Conservation (phyloP, 2,113 vertebrate genomes). For the Mustela nigripes region DNA sequence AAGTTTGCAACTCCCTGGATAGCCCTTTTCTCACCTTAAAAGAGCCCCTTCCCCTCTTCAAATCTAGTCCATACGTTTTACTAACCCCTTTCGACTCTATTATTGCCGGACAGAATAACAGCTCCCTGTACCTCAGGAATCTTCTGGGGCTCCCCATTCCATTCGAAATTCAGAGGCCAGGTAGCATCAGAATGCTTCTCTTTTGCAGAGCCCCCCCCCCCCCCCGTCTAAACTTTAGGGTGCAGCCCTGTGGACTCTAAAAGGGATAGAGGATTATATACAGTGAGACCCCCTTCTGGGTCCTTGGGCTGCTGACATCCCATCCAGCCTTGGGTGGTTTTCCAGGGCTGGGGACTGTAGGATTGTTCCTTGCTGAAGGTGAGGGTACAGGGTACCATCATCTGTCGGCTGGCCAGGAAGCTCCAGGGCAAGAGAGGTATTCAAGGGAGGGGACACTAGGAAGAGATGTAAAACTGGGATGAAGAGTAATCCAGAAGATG, state of each 20-base stretch:
- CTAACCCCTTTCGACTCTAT: background rate
- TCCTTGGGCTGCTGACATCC: background rate
- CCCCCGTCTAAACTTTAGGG: background rate
- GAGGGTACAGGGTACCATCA: conserved; percentile 43
- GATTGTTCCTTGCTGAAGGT: background rate
- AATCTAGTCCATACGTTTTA: background rate
- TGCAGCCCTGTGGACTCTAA: background rate
- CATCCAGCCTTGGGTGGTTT: background rate
- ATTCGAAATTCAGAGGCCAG: background rate
- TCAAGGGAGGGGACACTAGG: background rate
- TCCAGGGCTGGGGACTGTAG: background rate
- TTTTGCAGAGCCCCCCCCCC: too few relatives aligned
- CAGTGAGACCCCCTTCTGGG: background rate
- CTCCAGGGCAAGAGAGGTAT: background rate
- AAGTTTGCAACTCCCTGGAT: conserved; percentile 69
- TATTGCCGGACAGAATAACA: background rate
- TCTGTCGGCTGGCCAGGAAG: conserved; percentile 38
- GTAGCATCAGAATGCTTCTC: background rate
- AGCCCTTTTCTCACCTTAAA: background rate
- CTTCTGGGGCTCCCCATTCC: background rate
- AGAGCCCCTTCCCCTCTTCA: background rate
- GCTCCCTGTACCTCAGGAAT: background rate
- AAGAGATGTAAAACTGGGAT: background rate
- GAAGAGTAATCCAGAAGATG: background rate
- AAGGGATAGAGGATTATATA: background rate